Evolutionary conservation across 2,113 vertebrate species (phyloP), one percentile per base, ranked within the genome.

Genomic region (Scatophagus argus): DNA sequence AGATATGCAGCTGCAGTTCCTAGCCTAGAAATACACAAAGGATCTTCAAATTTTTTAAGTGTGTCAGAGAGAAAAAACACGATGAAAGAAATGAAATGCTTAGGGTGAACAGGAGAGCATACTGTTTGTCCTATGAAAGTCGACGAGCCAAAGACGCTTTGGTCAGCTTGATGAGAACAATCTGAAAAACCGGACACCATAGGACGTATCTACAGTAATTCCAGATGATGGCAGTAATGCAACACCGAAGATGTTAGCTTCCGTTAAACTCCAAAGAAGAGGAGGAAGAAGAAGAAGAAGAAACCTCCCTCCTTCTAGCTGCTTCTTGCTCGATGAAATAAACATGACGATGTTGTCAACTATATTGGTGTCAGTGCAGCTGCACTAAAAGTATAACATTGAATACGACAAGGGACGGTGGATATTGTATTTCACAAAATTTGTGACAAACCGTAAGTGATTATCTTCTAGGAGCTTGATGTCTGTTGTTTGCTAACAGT

Each of bases 321-420:
- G 72, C 13, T 36, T 58, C 13, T 36, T 58, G 51, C 34, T 81
- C 77, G 10, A 73, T 41, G 62, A 58, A 89, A 83, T 79, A 88
- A 89, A 92, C 83, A 90, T 74, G 86, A 83, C 85, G 84, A 71
- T 85, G 86, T 79, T 88, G 84, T 68, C 74, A 55, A 52, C 70
- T 59, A 29, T 49, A 46, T 3, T 43, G 39, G 44, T 55, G 29
- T 49, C 47, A 1, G 36, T 38, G 55, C 59, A 51, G 34, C 43
- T 47, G 34, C 11, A 32, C 29, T 89, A 67, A 79, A 58, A 47
- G 14, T 43, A 46, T 52, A 32, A 0, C 51, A n/a, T 23, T 17
- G 23, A 46, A 31, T 12, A 51, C 55, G 65, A 6, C 23, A 14
- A 25, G 23, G 27, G n/a, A 51, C 52, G 21, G 17, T 8, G 81